Conservation (phyloP, 2,113 vertebrate genomes). For the Neopipo cinnamomea region DNA sequence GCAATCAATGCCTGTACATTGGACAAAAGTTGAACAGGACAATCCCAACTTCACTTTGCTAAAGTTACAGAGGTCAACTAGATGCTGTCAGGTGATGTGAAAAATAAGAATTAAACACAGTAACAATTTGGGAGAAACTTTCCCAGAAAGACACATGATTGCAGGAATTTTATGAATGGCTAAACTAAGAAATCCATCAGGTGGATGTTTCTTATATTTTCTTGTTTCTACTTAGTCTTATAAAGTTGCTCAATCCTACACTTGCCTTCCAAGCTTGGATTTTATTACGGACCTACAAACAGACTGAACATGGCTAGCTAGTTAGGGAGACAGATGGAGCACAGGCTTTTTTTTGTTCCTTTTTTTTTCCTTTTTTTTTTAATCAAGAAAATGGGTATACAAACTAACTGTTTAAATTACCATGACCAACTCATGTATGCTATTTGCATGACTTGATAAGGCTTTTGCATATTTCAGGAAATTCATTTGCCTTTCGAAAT, state of each 20-base stretch:
- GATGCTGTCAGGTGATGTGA: not conserved
- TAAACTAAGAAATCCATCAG: not conserved
- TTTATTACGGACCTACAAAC: not conserved
- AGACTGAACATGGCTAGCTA: not conserved
- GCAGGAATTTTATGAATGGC: not conserved
- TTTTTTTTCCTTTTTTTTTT: not conserved
- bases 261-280: not conserved
- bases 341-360: not conserved
- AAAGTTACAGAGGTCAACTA: not conserved
- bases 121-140: not conserved
- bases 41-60: not conserved
- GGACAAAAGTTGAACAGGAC: not conserved
- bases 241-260: not conserved
- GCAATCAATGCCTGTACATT: not conserved
- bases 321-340: not conserved
- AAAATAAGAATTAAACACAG: not conserved
- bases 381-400: not conserved
- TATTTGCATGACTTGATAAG: constrained; percentile 15
- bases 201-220: not conserved
- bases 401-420: constrained; percentile 32
- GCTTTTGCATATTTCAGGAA: constrained; percentile 50
- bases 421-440: not conserved
- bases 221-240: not conserved
- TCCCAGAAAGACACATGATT: not conserved
- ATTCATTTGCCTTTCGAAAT: constrained; percentile 52